A percentile compares a stretch with the other conserved stretches of the same genome.
Conservation (phyloP, 2,113 vertebrate species). For the Poeciliopsis retropinna region DNA sequence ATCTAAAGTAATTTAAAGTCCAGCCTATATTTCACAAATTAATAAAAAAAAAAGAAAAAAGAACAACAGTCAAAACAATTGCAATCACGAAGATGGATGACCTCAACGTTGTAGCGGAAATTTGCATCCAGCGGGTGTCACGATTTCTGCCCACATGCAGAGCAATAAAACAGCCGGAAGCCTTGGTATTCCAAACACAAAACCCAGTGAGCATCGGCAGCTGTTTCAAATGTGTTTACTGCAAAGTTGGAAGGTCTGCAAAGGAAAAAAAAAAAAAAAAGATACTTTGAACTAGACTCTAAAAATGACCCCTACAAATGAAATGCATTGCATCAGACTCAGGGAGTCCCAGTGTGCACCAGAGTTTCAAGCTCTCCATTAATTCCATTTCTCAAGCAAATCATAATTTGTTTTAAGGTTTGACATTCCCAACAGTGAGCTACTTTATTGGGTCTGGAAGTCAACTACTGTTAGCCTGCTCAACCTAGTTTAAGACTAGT, state of each 20-base stretch:
- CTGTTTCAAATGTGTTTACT: slow-evolving; percentile 64
- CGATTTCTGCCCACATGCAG: slow-evolving; percentile 52
- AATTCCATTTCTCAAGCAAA: neutral
- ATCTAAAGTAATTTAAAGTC: no score
- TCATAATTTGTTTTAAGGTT: neutral
- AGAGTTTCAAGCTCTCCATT: neutral
- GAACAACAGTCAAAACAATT: neutral
- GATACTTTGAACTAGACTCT: neutral
- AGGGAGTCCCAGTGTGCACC: neutral
- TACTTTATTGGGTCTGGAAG: neutral
- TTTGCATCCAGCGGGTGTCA: slow-evolving; percentile 59
- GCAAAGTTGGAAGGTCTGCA: neutral
- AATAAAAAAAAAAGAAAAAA: no score
- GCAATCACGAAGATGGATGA: slow-evolving; percentile 12
- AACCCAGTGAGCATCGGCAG: slow-evolving; percentile 60
- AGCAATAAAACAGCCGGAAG: slow-evolving; percentile 61
- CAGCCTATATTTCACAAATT: no score
- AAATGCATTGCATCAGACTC: neutral
- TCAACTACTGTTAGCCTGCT: neutral
- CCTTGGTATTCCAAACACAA: slow-evolving; percentile 51
- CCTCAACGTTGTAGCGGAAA: slow-evolving; percentile 23
- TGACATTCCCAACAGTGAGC: neutral
- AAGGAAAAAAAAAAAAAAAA: slow-evolving; percentile 4
- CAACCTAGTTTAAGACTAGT: no score
- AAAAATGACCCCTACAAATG: neutral